phyloP scores from a whole-genome alignment of 1,140 invertebrate genomes.

The Dolichoris vasculosae region DNA sequence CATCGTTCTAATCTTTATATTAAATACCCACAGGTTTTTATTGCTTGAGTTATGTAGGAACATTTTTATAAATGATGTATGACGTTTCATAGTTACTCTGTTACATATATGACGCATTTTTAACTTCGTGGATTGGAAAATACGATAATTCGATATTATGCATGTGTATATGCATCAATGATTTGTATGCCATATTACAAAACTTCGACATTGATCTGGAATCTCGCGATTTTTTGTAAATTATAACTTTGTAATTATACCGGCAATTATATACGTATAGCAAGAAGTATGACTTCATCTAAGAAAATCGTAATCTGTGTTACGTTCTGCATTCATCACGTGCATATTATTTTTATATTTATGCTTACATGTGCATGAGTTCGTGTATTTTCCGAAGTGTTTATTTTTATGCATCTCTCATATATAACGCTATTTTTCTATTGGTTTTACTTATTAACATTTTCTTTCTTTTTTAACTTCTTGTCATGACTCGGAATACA shows the following conservation, averaged over 20 bases:
- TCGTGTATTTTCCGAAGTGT: no score
- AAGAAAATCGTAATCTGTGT: constrained; percentile 26
- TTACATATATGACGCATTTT: neutral
- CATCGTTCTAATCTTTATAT: neutral
- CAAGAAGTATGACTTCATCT: neutral
- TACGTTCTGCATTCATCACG: neutral
- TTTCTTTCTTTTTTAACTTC: neutral
- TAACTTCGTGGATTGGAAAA: neutral
- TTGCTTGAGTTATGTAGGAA: neutral
- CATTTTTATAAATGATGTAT: neutral
- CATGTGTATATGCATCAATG: constrained; percentile 2
- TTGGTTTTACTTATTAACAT: neutral
- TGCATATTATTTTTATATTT: neutral
- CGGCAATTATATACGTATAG: neutral
- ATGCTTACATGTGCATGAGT: neutral
- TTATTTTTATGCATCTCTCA: neutral
- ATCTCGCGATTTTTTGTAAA: constrained; percentile 5
- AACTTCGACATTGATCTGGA: constrained; percentile 25
- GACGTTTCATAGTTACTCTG: neutral
- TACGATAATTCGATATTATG: constrained; percentile 1
- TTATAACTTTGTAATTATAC: constrained; percentile 6
- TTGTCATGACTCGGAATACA: neutral
- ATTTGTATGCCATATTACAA: neutral
- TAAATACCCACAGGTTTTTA: neutral
- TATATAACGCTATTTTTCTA: neutral